Evolutionary conservation across 2,888 invertebrate genomes (phyloP).

Genomic region (Noctua janthina): DNA sequence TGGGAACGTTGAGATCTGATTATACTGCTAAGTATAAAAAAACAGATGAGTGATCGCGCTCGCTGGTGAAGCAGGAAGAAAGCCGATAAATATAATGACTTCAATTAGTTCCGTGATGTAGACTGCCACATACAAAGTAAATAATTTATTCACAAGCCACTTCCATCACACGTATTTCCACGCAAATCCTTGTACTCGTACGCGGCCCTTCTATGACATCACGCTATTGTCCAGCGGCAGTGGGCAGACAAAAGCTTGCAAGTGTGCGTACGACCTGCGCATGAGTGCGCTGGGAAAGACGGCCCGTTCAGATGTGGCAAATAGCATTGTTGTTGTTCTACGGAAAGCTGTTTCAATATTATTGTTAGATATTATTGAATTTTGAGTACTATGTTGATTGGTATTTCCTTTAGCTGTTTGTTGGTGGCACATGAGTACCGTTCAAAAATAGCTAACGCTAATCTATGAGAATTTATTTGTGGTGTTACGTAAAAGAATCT

Average conservation of each 20-base stretch:
- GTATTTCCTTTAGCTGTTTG: slow-evolving; percentile 32
- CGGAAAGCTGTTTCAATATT: slow-evolving; percentile 53
- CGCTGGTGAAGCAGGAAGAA: background rate
- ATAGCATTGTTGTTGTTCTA: slow-evolving; percentile 56
- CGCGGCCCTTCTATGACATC: slow-evolving; percentile 83
- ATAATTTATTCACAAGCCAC: slow-evolving; percentile 32
- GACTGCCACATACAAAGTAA: background rate
- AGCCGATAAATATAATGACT: background rate
- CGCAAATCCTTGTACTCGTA: slow-evolving; percentile 51
- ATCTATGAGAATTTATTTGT: background rate
- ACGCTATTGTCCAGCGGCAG: slow-evolving; percentile 84
- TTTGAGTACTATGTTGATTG: slow-evolving; percentile 45
- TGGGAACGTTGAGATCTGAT: background rate
- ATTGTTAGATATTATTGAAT: slow-evolving; percentile 56
- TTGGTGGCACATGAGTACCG: background rate
- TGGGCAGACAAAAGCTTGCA: slow-evolving; percentile 86
- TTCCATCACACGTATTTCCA: slow-evolving; percentile 41
- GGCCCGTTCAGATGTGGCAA: slow-evolving; percentile 54
- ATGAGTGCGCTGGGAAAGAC: slow-evolving; percentile 55
- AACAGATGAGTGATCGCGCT: background rate
- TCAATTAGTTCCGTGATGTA: background rate
- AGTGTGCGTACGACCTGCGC: slow-evolving; percentile 71
- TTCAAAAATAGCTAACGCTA: background rate
- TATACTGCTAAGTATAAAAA: background rate
- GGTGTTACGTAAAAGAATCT: background rate